Evolutionary conservation across 2,797 vertebrate genomes (phyloP), one percentile per base, ranked within the genome.

Genomic region (Tadarida brasiliensis): DNA sequence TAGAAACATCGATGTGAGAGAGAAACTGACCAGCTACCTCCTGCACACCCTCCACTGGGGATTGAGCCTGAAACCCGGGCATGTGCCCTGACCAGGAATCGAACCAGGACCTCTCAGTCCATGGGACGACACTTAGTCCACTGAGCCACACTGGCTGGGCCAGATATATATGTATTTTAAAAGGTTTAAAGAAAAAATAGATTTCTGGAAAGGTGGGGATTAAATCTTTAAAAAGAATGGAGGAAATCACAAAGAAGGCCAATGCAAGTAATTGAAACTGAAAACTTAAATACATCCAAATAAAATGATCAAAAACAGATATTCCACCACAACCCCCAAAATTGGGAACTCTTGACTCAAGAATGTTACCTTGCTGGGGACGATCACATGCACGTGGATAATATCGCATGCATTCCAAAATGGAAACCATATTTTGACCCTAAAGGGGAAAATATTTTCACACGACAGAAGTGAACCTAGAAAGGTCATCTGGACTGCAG

Each of bases 101-200:
- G 39, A 44, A 44, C 39, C 3, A 44, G 3, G 39, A 44, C 39
- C 39, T 44, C 39, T 44, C 39, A 44, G 39, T 44, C 39, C 39
- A 44, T 44, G 39, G 39, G 39, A 44, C 39, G 39, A 44, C 39
- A 44, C 39, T 7, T 44, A 44, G 39, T 44, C 39, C 39, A 44
- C 39, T 44, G 39, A 7, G 39, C 39, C 39, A 44, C 39, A 44
- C 39, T 44, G 3, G 39, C 39, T 44, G 39, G 39, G 39, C 39
- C 39, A 44, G 39, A 44, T 44, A 44, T 44, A 44, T 44, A 44
- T 44, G 39, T 44, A 44, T 44, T 44, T 44, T 44, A 33, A 77
- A 67, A 54, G 20, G 5, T 59, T 92, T 92, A 90, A 76, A 70
- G 63, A 78, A 85, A 93, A 95, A 80, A 63, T 10, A 92, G 24